phyloP scores from a whole-genome alignment of 1,140 invertebrate species.

The Zaprionus camerounensis region DNA sequence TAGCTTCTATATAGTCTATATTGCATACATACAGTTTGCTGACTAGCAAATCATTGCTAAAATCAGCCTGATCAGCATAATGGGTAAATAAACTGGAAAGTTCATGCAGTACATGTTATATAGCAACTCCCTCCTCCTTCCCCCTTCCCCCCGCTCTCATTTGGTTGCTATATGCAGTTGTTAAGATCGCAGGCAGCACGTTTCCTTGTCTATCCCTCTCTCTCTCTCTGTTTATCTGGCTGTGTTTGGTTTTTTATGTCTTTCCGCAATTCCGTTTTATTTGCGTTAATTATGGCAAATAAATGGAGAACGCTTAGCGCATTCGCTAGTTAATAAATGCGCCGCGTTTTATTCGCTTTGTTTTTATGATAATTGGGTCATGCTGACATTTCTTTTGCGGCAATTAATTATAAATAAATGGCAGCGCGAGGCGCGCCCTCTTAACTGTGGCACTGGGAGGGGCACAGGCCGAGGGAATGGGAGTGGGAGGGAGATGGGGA shows the following conservation, averaged over 20 bases:
- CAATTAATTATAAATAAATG: constrained; percentile 54
- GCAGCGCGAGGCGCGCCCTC: constrained; percentile 29
- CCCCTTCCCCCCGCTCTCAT: too few species aligned
- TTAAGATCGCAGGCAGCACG: not conserved
- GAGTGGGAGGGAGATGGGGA: not conserved
- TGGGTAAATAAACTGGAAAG: not conserved
- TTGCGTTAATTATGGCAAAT: constrained; percentile 6
- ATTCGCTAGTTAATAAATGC: constrained; percentile 32
- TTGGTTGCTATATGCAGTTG: not conserved
- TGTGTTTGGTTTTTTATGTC: not conserved
- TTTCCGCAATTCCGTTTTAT: constrained; percentile 7
- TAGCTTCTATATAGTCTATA: not conserved
- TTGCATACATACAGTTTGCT: not conserved
- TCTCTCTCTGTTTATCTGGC: constrained; percentile 8
- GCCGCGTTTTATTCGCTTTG: constrained; percentile 21
- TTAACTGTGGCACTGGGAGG: not conserved
- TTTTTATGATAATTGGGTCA: constrained; percentile 62
- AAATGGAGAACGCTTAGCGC: constrained; percentile 10
- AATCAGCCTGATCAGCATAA: not conserved
- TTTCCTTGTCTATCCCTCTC: not conserved
- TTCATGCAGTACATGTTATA: not conserved
- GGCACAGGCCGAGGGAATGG: not conserved
- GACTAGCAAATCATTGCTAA: not conserved
- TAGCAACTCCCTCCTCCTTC: not conserved
- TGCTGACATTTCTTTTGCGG: constrained; percentile 46